Evolutionary conservation across 2,113 vertebrate species (phyloP).

Genomic region (Pica pica): DNA sequence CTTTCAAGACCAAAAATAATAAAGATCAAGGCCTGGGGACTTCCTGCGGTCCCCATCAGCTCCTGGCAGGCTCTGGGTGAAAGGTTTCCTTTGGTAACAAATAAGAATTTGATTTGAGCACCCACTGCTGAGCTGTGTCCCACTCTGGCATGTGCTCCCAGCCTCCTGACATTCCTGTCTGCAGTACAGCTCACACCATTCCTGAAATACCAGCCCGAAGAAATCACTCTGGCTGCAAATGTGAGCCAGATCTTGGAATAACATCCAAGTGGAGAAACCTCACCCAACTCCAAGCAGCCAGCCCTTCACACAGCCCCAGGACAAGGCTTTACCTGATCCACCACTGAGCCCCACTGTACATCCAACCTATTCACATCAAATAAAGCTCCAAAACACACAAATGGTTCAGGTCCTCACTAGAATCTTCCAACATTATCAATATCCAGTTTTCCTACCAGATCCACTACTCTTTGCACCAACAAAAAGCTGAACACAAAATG

Average conservation of each 20-base stretch:
- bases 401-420: neutral
- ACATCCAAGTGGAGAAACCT: neutral
- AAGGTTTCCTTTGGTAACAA: neutral
- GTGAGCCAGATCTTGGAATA: neutral
- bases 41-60: neutral
- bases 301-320: neutral
- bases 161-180: neutral
- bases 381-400: neutral
- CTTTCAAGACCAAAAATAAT: neutral
- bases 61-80: neutral
- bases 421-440: neutral
- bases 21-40: neutral
- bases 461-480: neutral
- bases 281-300: neutral
- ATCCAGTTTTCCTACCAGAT: neutral
- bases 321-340: neutral
- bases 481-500: neutral
- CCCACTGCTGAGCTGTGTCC: neutral
- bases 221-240: neutral
- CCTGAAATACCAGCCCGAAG: conserved; percentile 18
- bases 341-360: neutral
- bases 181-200: neutral
- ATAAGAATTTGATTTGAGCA: neutral
- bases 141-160: neutral
- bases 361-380: neutral